Conservation (phyloP, 2,113 vertebrate genomes). For the Herpailurus yagouaroundi region DNA sequence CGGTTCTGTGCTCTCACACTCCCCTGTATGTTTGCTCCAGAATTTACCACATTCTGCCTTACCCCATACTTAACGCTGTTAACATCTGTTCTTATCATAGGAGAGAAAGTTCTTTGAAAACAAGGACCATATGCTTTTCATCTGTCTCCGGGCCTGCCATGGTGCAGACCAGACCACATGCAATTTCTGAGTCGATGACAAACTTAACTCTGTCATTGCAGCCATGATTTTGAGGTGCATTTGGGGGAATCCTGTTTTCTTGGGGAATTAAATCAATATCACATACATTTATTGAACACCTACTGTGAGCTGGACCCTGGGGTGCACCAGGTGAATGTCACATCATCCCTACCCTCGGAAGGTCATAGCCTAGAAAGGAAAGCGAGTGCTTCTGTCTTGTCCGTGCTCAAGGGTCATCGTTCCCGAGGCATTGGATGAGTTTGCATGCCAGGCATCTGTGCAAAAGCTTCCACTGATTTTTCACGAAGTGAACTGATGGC, state of each 20-base stretch:
- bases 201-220: not conserved
- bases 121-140: not conserved
- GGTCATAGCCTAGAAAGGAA: not conserved
- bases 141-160: not conserved
- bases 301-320: not conserved
- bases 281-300: not conserved
- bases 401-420: not conserved
- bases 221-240: not conserved
- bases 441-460: not conserved
- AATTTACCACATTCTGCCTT: not conserved
- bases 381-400: fast-evolving
- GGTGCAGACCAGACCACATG: not conserved
- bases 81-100: not conserved
- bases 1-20: fast-evolving
- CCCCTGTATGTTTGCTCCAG: not conserved
- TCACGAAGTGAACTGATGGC: not conserved
- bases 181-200: not conserved
- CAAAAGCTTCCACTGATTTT: not conserved
- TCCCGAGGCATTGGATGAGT: not conserved
- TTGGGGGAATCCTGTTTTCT: not conserved
- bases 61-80: not conserved
- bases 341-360: not conserved
- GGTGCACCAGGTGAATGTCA: not conserved
- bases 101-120: not conserved
- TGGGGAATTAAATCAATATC: not conserved